phyloP scores from a whole-genome alignment of 2,888 invertebrate species.

The Megalurothrips usitatus region DNA sequence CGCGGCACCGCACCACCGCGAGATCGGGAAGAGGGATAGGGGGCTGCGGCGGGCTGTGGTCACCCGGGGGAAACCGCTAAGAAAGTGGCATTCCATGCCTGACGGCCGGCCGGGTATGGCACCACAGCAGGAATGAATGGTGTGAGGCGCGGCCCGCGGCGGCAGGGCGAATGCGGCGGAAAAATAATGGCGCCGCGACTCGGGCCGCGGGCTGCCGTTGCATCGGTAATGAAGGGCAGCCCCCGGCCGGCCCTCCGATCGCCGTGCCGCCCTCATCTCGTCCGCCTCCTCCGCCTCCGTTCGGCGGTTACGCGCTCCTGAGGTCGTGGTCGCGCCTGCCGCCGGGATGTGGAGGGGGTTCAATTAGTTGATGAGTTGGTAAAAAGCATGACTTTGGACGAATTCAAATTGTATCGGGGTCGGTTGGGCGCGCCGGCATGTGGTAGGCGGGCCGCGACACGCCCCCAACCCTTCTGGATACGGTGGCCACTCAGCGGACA shows the following conservation, averaged over 20 bases:
- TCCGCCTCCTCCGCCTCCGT: not conserved
- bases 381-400: constrained; percentile 21
- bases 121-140: not conserved
- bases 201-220: too few relatives aligned
- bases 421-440: not conserved
- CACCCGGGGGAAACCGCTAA: not conserved
- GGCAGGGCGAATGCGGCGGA: too few relatives aligned
- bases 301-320: not conserved
- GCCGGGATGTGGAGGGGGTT: not conserved
- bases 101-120: not conserved
- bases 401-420: not conserved
- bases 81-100: not conserved
- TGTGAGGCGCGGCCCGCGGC: too few relatives aligned
- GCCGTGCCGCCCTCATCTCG: not conserved
- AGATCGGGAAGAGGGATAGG: too few relatives aligned
- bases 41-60: not conserved
- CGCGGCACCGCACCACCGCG: too few relatives aligned
- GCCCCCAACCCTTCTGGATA: not conserved
- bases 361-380: not conserved
- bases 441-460: constrained; percentile 1
- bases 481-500: not conserved
- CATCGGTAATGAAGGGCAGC: too few relatives aligned
- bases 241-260: not conserved
- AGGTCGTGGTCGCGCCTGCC: not conserved
- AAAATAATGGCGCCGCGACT: too few relatives aligned